Percentiles rank a stretch among this genome's conserved stretches.
phyloP scores from a whole-genome alignment of 2,797 vertebrate genomes.

The Enteromius afrohamiltoni region DNA sequence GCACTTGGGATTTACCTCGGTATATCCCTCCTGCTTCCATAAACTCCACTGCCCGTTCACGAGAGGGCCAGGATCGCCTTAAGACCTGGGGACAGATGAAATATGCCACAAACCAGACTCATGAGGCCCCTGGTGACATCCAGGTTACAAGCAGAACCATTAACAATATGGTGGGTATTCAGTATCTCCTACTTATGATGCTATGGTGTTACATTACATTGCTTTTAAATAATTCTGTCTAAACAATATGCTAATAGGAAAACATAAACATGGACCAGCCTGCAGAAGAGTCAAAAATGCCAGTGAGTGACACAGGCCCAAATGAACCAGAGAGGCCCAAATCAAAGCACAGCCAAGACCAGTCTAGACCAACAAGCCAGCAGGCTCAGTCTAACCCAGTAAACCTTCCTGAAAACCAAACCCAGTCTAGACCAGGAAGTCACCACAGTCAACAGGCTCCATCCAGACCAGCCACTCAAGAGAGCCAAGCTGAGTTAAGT shows the following conservation, averaged over 20 bases:
- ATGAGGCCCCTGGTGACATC: conserved; percentile 3
- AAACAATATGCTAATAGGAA: conserved; percentile 32
- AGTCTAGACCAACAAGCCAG: conserved; percentile 20
- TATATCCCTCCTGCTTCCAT: conserved; percentile 63
- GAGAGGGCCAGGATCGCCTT: conserved; percentile 69
- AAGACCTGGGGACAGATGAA: conserved; percentile 59
- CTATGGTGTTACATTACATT: neutral
- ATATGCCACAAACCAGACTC: conserved; percentile 5
- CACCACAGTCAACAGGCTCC: conserved; percentile 7
- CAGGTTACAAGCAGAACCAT: conserved; percentile 7
- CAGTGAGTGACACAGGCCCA: neutral
- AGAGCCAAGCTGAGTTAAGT: conserved; percentile 7
- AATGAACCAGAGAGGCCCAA: conserved; percentile 22
- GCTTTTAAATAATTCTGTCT: neutral
- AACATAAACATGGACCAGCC: neutral
- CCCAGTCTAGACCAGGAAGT: conserved; percentile 22
- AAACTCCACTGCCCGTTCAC: conserved; percentile 74
- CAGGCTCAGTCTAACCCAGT: conserved; percentile 11
- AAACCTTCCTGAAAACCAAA: conserved; percentile 41
- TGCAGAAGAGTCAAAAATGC: neutral
- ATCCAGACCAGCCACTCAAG: conserved; percentile 28
- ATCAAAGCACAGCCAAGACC: conserved; percentile 19
- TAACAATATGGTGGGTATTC: conserved; percentile 36
- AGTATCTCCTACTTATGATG: neutral
- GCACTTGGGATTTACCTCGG: conserved; percentile 77